These are phyloP conservation scores for Ibycter americanus DNA, from an alignment of 2,797 vertebrate genomes.

Conservation along the genomic window DNA sequence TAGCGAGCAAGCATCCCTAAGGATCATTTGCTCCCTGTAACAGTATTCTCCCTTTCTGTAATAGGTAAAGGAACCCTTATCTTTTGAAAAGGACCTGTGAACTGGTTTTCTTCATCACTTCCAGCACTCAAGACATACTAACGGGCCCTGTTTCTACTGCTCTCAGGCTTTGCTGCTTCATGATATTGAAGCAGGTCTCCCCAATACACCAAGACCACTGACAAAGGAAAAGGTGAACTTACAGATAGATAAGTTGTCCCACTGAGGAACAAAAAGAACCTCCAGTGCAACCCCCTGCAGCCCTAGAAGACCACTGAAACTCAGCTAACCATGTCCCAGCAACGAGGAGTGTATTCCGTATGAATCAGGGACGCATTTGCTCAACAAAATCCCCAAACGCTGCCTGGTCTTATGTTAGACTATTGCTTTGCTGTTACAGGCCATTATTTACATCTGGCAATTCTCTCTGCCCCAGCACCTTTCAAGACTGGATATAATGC, in stretches of 20 bases:
- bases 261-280: background rate
- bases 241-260: background rate
- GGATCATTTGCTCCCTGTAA: background rate
- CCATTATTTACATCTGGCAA: background rate
- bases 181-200: background rate
- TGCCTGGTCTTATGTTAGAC: background rate
- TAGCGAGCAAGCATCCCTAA: background rate
- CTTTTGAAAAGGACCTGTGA: background rate
- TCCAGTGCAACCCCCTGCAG: background rate
- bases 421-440: background rate
- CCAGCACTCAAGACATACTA: background rate
- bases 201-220: background rate
- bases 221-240: background rate
- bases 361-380: background rate
- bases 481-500: background rate
- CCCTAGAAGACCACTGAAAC: background rate
- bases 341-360: background rate
- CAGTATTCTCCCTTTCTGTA: background rate
- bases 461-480: background rate
- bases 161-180: background rate
- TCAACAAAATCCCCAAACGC: background rate
- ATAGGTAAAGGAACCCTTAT: background rate
- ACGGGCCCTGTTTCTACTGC: background rate
- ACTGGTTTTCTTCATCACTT: background rate
- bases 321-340: background rate